Conservation (phyloP, 2,113 vertebrate genomes). For the Glaucidium brasilianum region DNA sequence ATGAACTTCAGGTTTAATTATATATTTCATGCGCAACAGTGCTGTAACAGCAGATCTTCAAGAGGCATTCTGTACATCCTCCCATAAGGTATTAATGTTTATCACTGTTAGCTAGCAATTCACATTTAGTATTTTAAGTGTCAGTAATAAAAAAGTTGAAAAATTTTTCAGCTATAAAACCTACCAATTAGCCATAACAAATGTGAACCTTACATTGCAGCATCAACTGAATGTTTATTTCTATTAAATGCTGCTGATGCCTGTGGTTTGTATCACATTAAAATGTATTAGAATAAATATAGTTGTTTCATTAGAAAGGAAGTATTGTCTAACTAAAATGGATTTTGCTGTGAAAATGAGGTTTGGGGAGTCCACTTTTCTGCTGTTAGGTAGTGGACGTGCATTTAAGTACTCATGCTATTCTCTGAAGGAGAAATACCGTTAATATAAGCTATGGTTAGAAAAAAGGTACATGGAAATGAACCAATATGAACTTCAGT, state of each 20-base stretch:
- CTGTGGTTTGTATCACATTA: neutral
- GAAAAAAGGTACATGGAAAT: neutral
- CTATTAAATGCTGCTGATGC: neutral
- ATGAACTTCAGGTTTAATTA: neutral
- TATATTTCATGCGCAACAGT: neutral
- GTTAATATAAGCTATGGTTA: neutral
- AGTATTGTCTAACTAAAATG: neutral
- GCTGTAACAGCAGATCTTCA: neutral
- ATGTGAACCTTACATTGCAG: neutral
- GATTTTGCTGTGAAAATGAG: neutral
- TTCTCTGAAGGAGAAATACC: neutral
- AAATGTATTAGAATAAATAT: neutral
- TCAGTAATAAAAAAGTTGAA: neutral
- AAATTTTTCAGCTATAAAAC: neutral
- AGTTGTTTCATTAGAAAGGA: neutral
- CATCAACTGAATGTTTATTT: neutral
- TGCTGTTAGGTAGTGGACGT: neutral
- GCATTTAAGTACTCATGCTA: neutral
- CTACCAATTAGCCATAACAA: neutral
- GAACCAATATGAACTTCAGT: neutral
- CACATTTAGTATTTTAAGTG: neutral
- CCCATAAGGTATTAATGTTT: neutral
- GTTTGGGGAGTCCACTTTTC: neutral
- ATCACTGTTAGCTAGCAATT: neutral
- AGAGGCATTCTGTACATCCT: neutral